Evolutionary conservation across 2,888 invertebrate genomes (phyloP).

Genomic region (Lithophane semibrunnea): DNA sequence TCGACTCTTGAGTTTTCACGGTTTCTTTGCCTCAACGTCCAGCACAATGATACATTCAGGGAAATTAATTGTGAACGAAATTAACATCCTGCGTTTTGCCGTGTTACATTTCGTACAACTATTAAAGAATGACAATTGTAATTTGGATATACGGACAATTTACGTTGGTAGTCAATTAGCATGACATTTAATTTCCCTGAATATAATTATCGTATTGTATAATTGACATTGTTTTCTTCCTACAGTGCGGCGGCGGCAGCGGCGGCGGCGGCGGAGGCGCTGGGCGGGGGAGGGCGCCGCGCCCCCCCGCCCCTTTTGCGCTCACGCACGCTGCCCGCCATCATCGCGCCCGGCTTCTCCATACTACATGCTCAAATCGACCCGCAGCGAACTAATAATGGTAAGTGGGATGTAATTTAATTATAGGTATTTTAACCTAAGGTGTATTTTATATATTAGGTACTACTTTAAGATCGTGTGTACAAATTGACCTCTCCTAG

Average conservation of each 20-base stretch:
- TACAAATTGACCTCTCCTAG: too few species aligned
- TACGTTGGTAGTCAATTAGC: background rate
- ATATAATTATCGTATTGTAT: too few species aligned
- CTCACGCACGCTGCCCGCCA: slow-evolving; percentile 96
- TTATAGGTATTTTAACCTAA: background rate
- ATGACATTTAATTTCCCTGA: too few species aligned
- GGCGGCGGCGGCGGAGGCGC: slow-evolving; percentile 89
- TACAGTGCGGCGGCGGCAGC: slow-evolving; percentile 86
- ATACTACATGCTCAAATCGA: slow-evolving; percentile 96
- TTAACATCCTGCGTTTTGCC: too few species aligned
- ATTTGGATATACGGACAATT: background rate
- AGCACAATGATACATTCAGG: too few species aligned
- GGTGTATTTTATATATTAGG: background rate
- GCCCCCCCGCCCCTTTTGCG: slow-evolving; percentile 94
- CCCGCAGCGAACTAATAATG: slow-evolving; percentile 89
- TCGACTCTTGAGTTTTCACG: too few species aligned
- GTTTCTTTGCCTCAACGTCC: too few species aligned
- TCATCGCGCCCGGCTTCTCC: slow-evolving; percentile 95
- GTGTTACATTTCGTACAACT: background rate
- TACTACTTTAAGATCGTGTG: too few species aligned
- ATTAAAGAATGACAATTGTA: background rate
- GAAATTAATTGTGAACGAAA: too few species aligned
- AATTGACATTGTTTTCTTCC: slow-evolving; percentile 74
- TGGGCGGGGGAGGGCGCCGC: slow-evolving; percentile 88
- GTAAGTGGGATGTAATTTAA: slow-evolving; percentile 71